phyloP scores from a whole-genome alignment of 2,888 invertebrate species.

The Tortrix viridana region DNA sequence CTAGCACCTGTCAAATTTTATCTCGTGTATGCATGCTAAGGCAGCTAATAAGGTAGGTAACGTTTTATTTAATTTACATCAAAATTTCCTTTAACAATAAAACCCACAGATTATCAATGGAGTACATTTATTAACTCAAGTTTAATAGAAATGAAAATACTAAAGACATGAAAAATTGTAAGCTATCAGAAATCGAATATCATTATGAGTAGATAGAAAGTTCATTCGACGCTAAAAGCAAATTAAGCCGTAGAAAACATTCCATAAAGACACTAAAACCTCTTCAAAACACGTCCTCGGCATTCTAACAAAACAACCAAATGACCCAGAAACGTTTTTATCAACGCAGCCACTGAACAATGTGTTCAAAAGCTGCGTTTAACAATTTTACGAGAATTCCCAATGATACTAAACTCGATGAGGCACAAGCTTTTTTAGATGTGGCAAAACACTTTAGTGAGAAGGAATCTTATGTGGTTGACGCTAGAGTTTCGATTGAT shows the following conservation, averaged over 20 bases:
- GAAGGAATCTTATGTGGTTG: not conserved
- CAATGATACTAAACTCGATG: conserved; percentile 25
- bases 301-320: conserved; percentile 12
- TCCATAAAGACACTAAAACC: not conserved
- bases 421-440: conserved; percentile 26
- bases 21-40: too few relatives aligned
- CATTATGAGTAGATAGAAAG: too few relatives aligned
- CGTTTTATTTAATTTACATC: too few relatives aligned
- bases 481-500: conserved; percentile 9
- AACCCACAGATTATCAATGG: too few relatives aligned
- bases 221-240: too few relatives aligned
- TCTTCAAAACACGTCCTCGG: not conserved
- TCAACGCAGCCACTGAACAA: conserved; percentile 18
- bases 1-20: too few relatives aligned
- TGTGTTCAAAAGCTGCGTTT: conserved; percentile 21
- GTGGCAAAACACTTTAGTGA: not conserved
- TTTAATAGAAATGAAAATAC: too few relatives aligned
- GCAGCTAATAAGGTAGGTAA: too few relatives aligned
- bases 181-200: too few relatives aligned
- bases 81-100: too few relatives aligned
- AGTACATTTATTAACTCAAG: too few relatives aligned
- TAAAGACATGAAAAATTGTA: too few relatives aligned
- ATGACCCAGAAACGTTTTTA: conserved; percentile 24
- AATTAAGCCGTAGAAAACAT: not conserved
- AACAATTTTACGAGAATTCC: conserved; percentile 30